Base-by-base conservation (phyloP, 92 coral and sea anemone genomes). In the Phenganax subtilis region DNA sequence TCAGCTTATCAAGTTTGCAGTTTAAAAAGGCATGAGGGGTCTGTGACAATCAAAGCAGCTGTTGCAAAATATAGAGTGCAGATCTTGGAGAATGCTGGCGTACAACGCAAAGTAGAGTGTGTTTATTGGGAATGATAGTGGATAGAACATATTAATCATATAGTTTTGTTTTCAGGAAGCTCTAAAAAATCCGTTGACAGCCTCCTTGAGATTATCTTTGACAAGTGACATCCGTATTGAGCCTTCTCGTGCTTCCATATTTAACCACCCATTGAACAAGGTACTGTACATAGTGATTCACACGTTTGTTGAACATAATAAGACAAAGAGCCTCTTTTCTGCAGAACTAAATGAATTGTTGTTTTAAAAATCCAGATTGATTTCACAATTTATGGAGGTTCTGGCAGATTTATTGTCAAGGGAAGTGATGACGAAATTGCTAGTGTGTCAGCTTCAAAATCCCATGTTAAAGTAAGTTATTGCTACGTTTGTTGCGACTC, bases 321-420 rank as follows among this genome's bases (percentile, higher is more conserved):
- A 20, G 25, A 20, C 47, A 37, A 1, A 1, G 47, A 5, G 47
- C 47, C 47, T 37, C 47, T 37, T 37, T 37, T 37, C 5, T 37
- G 47, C 47, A 37, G 47, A 37, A 37, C 47, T 37, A 37, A 37
- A 37, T 5, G 5, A 37, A 37, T 37, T 37, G 47, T 37, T 37
- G 47, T 37, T 37, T 37, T 37, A 37, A 37, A 37, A 37, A 37
- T 37, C 47, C 56, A 89, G 96, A 97, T 87, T 20, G 84, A 85
- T 28, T 89, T 96, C 63, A 83, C 70, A 55, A 90, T 96, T 67
- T 81, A 85, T 8, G 99, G 99, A n/a, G 99, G 99, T 29, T 96
- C 99, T 2, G 97, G 99, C 14, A 92, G 89, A 63, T 96, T 92
- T 84, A 90, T 97, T 80, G 97, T 96, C 9, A 96, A 90, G 85